phyloP scores from a whole-genome alignment of 1,140 invertebrate species.

The Rhagoletis pomonella region DNA sequence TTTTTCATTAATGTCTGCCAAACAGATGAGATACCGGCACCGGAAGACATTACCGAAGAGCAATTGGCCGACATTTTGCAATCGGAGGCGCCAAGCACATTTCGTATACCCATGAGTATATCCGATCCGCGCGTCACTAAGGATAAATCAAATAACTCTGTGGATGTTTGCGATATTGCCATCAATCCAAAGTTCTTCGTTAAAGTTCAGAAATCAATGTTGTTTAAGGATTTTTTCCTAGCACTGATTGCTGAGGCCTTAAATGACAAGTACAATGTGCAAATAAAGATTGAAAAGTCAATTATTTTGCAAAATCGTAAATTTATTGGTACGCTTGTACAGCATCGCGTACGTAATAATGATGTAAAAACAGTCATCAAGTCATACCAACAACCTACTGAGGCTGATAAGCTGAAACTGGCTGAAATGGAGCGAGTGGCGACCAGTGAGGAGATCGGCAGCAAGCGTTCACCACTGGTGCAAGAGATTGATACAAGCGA shows the following conservation, averaged over 20 bases:
- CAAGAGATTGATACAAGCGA: no score
- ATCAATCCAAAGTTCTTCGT: constrained; percentile 83
- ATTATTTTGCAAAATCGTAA: constrained; percentile 79
- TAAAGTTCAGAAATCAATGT: constrained; percentile 80
- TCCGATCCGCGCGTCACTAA: constrained; percentile 84
- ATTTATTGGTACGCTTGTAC: constrained; percentile 82
- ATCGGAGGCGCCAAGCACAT: constrained; percentile 82
- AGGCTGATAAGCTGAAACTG: constrained; percentile 63
- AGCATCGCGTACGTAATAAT: constrained; percentile 82
- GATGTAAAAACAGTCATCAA: constrained; percentile 75
- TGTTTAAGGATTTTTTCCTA: constrained; percentile 85
- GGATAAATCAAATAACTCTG: constrained; percentile 84
- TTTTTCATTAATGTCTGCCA: constrained; percentile 88
- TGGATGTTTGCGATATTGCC: constrained; percentile 85
- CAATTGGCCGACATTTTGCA: constrained; percentile 83
- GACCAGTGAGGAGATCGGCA: background rate
- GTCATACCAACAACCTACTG: constrained; percentile 66
- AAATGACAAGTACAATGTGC: constrained; percentile 83
- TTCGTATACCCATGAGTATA: constrained; percentile 91
- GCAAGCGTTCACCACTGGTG: constrained; percentile 21
- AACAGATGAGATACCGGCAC: constrained; percentile 84
- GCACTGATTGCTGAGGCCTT: constrained; percentile 84
- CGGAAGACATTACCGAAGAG: constrained; percentile 86
- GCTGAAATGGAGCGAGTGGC: constrained; percentile 29
- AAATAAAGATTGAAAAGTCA: no score